Percentiles rank a stretch among this genome's conserved stretches.
Evolutionary conservation across 2,113 vertebrate genomes (phyloP).

Genomic region (Protobothrops flavoviridis): DNA sequence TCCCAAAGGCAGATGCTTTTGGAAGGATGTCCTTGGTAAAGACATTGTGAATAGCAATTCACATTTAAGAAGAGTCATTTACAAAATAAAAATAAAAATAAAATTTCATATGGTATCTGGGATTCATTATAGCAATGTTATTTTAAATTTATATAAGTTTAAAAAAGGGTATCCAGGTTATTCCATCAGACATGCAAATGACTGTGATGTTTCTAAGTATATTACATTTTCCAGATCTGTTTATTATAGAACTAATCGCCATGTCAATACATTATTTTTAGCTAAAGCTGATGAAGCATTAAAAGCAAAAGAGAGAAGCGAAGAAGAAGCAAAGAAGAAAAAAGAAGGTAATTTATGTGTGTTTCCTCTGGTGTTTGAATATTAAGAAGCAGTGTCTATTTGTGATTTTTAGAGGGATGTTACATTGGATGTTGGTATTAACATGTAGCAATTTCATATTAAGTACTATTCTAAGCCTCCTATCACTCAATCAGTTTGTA

Average conservation of each 20-base stretch:
- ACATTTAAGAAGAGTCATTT: background rate
- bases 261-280: conserved; percentile 62
- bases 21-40: background rate
- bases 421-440: background rate
- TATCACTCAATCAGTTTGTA: background rate
- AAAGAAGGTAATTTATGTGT: conserved; percentile 78
- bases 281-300: conserved; percentile 93
- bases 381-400: background rate
- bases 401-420: background rate
- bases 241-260: background rate
- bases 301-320: conserved; percentile 89
- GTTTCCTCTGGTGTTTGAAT: background rate
- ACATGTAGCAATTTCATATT: background rate
- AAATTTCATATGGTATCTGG: background rate
- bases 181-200: background rate
- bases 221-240: background rate
- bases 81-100: background rate
- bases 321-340: conserved; percentile 86
- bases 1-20: background rate
- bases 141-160: background rate
- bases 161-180: background rate
- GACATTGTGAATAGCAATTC: background rate
- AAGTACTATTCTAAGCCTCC: background rate
- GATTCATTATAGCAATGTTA: background rate
- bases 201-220: background rate